A percentile compares a stretch with the other conserved stretches of the same genome.
Conservation (phyloP, 1,140 invertebrate species). For the Drosophila teissieri region DNA sequence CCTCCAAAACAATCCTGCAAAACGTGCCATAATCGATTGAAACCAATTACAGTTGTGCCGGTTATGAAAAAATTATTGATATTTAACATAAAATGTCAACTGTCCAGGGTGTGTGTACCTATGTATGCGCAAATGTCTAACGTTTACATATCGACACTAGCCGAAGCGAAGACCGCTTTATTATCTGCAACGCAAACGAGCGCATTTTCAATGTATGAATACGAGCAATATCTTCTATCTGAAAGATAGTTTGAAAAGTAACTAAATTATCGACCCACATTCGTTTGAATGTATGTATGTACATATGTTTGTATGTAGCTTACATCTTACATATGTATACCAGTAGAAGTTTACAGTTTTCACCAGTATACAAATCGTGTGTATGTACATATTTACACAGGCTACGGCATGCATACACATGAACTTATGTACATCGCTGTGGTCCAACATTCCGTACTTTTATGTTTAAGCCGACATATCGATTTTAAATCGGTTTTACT, state of each 20-base stretch:
- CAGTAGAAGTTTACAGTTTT: conserved; percentile 26
- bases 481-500: conserved; percentile 32
- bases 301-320: background rate
- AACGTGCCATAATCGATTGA: conserved; percentile 21
- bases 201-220: background rate
- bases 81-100: conserved; percentile 39
- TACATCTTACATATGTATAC: conserved; percentile 30
- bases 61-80: conserved; percentile 35
- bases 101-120: conserved; percentile 26
- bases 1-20: background rate
- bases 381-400: conserved; percentile 30
- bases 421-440: conserved; percentile 43
- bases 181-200: conserved; percentile 1
- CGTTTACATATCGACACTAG: conserved; percentile 28
- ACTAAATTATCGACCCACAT: conserved; percentile 3
- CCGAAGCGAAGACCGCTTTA: conserved; percentile 13
- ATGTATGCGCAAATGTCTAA: conserved; percentile 34
- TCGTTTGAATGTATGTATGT: background rate
- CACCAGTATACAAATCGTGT: conserved; percentile 11
- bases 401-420: conserved; percentile 24
- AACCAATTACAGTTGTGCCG: conserved; percentile 18
- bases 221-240: background rate
- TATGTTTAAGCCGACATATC: conserved; percentile 44
- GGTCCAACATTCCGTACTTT: conserved; percentile 33
- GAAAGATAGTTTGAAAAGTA: background rate